Conservation (phyloP, 2,888 invertebrate genomes). For the Linnaemya vulpina region DNA sequence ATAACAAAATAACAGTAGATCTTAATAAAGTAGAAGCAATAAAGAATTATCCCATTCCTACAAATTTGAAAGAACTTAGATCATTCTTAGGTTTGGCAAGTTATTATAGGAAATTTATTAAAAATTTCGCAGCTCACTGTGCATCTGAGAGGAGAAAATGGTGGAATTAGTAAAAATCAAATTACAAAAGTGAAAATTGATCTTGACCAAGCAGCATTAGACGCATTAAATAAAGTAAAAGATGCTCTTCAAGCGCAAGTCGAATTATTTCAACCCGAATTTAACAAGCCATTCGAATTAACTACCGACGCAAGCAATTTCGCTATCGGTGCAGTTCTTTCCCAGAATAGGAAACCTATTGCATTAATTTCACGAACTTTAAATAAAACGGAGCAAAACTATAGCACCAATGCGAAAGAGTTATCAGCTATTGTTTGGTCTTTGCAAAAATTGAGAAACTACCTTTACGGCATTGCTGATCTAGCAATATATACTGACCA, state of each 20-base stretch:
- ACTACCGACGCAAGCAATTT: not conserved
- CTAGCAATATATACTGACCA: too few species aligned
- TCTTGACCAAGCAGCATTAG: not conserved
- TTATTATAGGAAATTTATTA: too few species aligned
- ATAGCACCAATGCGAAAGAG: not conserved
- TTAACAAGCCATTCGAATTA: not conserved
- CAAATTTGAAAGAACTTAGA: not conserved
- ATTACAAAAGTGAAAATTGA: constrained; percentile 1
- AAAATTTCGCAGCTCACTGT: not conserved
- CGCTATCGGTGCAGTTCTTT: not conserved
- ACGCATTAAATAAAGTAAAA: constrained; percentile 15
- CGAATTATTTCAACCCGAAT: not conserved
- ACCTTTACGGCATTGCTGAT: not conserved
- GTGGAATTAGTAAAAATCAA: constrained; percentile 11
- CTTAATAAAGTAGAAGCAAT: too few species aligned
- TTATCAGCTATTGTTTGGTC: constrained; percentile 7
- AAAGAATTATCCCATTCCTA: too few species aligned
- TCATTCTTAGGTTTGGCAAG: not conserved
- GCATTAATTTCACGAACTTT: constrained; percentile 6
- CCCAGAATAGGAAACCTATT: not conserved
- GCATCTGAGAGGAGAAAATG: constrained; percentile 21
- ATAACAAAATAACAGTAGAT: too few species aligned
- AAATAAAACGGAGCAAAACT: not conserved
- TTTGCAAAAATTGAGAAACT: constrained; percentile 5
- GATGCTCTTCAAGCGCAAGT: not conserved